Evolutionary conservation across 2,113 vertebrate species (phyloP), one percentile per base, ranked within the genome.

Genomic region (Heptranchias perlo): DNA sequence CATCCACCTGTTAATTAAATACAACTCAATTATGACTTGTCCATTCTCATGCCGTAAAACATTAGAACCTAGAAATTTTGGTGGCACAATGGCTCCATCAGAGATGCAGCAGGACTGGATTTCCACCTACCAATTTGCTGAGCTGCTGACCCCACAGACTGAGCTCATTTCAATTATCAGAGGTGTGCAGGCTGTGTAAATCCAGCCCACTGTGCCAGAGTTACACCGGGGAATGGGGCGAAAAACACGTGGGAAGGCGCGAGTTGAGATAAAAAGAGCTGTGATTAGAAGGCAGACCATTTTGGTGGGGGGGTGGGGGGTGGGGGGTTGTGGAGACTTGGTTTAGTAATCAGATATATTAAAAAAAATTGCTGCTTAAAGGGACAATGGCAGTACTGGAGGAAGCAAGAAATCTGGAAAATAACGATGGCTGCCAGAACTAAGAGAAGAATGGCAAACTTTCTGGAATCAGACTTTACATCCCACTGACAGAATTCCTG

Each of bases 1-100:
- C 98, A 96, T 98, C 98, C 84, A 98, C 97, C 98, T 98, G 96
- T 65, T 21, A 94, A 94, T 28, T 13, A n/a, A 92, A 92, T 92
- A 4, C 52, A 58, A 92, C 35, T 58, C 54, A 58, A 92, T 61
- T 92, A 92, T 61, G 5, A 92, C 0, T 89, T 35, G 62, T 92
- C 49, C 13, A 54, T 89, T 89, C 47, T 54, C 14, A 92, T 58
- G 11, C 87, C 61, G 54, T 31, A 89, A 54, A 89, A 54, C 49
- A 89, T 31, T 54, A n/a, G 31, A 35, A n/a, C 54, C 14, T 16
- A 62, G 58, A 93, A 62, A 92, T 39, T 39, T 3, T 82, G 78
- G 39, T 82, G 78, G 39, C 39, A 5, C 78, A 44, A 44, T 78
- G n/a, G 76, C 76, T 78, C 35, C n/a, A 44, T 82, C 78, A 82